Base-by-base conservation (phyloP, 2,113 vertebrate species). In the Pseudopodoces humilis region DNA sequence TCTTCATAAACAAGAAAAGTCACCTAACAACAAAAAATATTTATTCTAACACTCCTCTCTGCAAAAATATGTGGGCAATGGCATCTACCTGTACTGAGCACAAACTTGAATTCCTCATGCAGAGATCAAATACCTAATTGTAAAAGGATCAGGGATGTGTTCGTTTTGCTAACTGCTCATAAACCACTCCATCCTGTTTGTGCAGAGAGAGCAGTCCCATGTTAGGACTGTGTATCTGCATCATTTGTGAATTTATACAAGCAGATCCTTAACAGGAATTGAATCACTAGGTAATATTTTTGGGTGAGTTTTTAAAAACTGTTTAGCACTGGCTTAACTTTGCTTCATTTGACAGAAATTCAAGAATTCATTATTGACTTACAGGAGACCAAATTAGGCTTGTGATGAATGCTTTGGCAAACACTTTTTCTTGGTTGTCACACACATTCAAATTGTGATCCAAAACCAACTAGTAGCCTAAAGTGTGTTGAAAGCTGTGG, bases 301-400 rank as follows among this genome's bases (percentile, higher is more conserved):
- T 59, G 75, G 24, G 71, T 56, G 56, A 72, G 71, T 83, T 93
- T 90, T 96, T 60, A 35, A 67, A 63, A 94, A 63, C 59, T 47
- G 60, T 80, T 95, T 95, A 92, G 39, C 44, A 49, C 47, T 95
- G 87, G 63, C 55, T 94, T 94, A 86, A 87, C 55, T 92, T 91
- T 70, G 55, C 78, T 92, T 87, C 90, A 63, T 86, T 87, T 95
- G 89, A 95, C 50, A 94, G 67, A 84, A 85, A 74, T 80, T 78
- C 87, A 96, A 65, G 84, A 95, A 94, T 88, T 93, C 52, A 19
- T 93, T 91, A 95, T 74, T 90, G 94, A 94, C 71, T 83, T 91
- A 62, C 24, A 77, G 71, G 71, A 94, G 67, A 88, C 21, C 47
- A 93, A 95, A 94, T 83, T 58, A 87, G 55, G 63, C 24, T 92